Percentiles rank a stretch among this genome's conserved stretches.
Conservation (phyloP, 2,888 invertebrate genomes). For the Stenoptilia bipunctidactyla region DNA sequence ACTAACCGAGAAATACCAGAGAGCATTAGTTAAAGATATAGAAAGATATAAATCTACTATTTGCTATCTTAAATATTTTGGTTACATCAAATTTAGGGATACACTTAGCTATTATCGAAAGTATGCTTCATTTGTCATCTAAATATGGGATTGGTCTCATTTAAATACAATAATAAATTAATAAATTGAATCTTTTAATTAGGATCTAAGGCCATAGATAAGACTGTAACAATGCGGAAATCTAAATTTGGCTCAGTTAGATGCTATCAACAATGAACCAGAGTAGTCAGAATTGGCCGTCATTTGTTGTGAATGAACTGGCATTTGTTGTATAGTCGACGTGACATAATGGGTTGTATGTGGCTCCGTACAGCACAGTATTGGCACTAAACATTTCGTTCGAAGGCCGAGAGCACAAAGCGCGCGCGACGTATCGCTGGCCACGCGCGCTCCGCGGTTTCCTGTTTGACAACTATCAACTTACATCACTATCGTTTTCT, state of each 20-base stretch:
- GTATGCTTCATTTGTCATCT: no score
- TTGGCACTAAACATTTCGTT: constrained; percentile 50
- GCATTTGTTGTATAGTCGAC: constrained; percentile 42
- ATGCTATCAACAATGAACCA: neutral
- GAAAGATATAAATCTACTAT: no score
- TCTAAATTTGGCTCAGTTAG: constrained; percentile 6
- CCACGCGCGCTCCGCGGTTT: constrained; percentile 64
- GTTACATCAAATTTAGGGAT: no score
- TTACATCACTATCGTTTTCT: constrained; percentile 70
- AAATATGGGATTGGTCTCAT: no score
- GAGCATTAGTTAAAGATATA: constrained; percentile 11
- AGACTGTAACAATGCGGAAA: constrained; percentile 26
- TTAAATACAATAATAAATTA: no score
- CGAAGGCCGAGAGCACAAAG: constrained; percentile 58
- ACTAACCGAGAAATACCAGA: constrained; percentile 22
- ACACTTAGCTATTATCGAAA: no score
- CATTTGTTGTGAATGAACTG: constrained; percentile 53
- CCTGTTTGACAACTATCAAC: constrained; percentile 70
- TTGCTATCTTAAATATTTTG: no score
- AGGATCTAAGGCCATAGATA: constrained; percentile 2
- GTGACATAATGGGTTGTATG: constrained; percentile 53
- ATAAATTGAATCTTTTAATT: no score
- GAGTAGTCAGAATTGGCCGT: constrained; percentile 18
- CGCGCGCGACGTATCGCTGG: constrained; percentile 48
- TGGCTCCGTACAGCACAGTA: constrained; percentile 30